A percentile compares a stretch with the other conserved stretches of the same genome.
These are phyloP conservation scores for Leucosticte australis DNA, from an alignment of 2,113 vertebrate genomes.

Conservation along the genomic window DNA sequence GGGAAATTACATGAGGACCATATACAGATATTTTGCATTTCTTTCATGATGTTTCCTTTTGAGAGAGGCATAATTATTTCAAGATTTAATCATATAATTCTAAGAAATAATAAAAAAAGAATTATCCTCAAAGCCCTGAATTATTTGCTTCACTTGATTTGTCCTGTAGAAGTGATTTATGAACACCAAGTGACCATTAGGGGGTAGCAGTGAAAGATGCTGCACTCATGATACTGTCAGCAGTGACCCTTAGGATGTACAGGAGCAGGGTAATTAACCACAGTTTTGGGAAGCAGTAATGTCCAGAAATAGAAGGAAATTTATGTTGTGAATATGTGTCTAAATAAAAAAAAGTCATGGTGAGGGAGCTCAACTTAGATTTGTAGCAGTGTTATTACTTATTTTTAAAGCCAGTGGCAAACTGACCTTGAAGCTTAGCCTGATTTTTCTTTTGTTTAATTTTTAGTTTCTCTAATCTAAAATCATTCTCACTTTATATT, in stretches of 20 bases:
- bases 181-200: background rate
- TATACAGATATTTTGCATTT: background rate
- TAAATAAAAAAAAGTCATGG: background rate
- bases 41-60: background rate
- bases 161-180: background rate
- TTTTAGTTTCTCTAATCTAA: background rate
- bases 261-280: background rate
- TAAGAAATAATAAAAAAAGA: background rate
- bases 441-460: background rate
- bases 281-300: background rate
- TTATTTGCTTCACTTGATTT: background rate
- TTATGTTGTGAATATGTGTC: background rate
- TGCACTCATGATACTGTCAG: accelerated
- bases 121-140: background rate
- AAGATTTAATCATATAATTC: background rate
- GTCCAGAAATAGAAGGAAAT: background rate
- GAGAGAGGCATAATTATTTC: background rate
- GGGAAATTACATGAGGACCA: background rate
- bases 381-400: background rate
- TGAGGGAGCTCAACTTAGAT: background rate
- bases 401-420: background rate
- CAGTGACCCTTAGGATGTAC: background rate
- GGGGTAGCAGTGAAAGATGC: background rate
- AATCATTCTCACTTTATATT: background rate
- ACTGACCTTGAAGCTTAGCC: background rate